Evolutionary conservation across 1,140 invertebrate species (phyloP).

Genomic region (Formica exsecta): DNA sequence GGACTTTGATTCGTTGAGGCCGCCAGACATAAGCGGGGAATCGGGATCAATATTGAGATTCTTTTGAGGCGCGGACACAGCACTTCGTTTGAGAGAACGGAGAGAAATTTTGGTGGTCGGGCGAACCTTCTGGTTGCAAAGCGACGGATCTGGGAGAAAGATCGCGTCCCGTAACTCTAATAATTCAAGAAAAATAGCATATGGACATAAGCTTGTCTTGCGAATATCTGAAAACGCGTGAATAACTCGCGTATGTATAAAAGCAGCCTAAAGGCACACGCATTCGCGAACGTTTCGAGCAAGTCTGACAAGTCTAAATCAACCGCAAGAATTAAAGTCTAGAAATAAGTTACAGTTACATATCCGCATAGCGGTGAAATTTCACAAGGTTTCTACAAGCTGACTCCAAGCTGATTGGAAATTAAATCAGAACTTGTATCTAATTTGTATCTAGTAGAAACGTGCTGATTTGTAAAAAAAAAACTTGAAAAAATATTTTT

Average conservation of each 20-base stretch:
- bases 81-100: background rate
- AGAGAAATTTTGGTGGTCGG: background rate
- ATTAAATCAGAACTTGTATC: conserved; percentile 14
- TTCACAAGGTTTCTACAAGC: background rate
- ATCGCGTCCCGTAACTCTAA: background rate
- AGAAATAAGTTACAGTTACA: conserved; percentile 36
- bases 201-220: background rate
- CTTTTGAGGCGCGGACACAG: conserved; percentile 57
- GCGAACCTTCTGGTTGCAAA: conserved; percentile 20
- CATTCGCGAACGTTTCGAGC: background rate
- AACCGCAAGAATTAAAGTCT: conserved; percentile 3
- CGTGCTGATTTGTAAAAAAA: background rate
- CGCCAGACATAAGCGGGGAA: conserved; percentile 56
- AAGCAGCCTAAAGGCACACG: background rate
- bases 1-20: conserved; percentile 71
- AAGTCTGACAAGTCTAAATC: background rate
- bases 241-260: too few relatives aligned
- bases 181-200: conserved; percentile 4
- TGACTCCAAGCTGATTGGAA: background rate
- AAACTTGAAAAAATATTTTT: background rate
- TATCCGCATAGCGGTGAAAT: background rate
- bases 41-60: conserved; percentile 70
- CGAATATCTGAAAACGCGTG: too few relatives aligned
- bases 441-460: conserved; percentile 7
- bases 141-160: conserved; percentile 4